Base-by-base conservation (phyloP, 2,797 vertebrate species). In the Steatocranus sp. region DNA sequence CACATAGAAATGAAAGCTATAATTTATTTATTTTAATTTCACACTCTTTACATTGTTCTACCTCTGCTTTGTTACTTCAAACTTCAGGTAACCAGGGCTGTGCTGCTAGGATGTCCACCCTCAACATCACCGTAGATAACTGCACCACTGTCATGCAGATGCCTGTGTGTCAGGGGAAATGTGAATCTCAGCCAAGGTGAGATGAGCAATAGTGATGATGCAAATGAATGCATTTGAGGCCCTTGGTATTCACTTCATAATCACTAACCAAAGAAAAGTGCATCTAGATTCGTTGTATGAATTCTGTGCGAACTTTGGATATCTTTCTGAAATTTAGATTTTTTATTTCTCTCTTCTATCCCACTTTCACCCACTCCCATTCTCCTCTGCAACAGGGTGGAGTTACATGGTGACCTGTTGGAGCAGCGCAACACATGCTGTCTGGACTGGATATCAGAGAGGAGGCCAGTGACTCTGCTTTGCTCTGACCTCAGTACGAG, bases 111-210 rank as follows among this genome's bases (percentile, higher is more conserved):
- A 1, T 90, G 53, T 79, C 80, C 38, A 84, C 5, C 5, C 49
- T 94, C 25, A 90, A 43, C 20, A 2, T 91, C 15, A 93, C 82
- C 1, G 1, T 93, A 2, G 85, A 80, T 7, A 63, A 87, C 66
- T 96, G 96, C 49, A 87, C 68, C 17, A 3, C 87, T 1, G 38
- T 82, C 27, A 20, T 90, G 4, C 43, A 83, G 43, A 78, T 96
- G 3, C 93, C 95, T 49, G 78, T 86, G 34, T 96, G 95, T 87
- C 82, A 93, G 38, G 95, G 95, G 4, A 81, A 88, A 2, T 96
- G 96, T 83, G 43, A 12, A 9, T 88, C 88, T 75, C 25, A 87
- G n/a, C 20, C 82, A 80, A 90, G 93, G 96, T 95, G 81, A 93
- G 91, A 76, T 6, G 9, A 48, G 6, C 3, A 49, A 11, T 50